A percentile compares a stretch with the other conserved stretches of the same genome.
Conservation (phyloP, 2,888 invertebrate genomes). For the Marronus borbonicus region DNA sequence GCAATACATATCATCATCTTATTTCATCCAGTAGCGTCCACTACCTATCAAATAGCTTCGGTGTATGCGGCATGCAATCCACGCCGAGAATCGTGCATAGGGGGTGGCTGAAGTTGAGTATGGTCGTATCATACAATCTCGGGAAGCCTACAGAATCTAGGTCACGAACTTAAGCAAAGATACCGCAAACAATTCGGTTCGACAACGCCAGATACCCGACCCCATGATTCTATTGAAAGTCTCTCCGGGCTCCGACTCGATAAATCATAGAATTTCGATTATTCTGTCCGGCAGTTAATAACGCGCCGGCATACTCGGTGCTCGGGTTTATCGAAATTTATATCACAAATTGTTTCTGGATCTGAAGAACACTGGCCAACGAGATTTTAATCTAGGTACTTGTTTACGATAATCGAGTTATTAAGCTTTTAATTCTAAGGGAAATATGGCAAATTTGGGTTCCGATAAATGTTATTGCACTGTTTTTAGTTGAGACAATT, state of each 20-base stretch:
- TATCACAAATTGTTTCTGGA: conserved; percentile 30
- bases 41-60: conserved; percentile 13
- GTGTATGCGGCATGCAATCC: conserved; percentile 14
- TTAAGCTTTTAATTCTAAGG: conserved; percentile 5
- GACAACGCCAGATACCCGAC: conserved; percentile 41
- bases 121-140: conserved; percentile 16
- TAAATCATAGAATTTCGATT: conserved; percentile 32
- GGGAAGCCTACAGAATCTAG: conserved; percentile 31
- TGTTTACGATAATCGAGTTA: not conserved
- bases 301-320: conserved; percentile 2
- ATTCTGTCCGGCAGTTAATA: conserved; percentile 17
- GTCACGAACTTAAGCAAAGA: conserved; percentile 41
- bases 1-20: not conserved
- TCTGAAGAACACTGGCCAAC: conserved; percentile 12
- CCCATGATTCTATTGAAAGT: not conserved
- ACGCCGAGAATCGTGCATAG: not conserved
- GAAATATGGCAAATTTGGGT: not conserved
- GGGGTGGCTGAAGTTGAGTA: not conserved
- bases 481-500: not conserved
- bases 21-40: not conserved
- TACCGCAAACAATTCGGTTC: conserved; percentile 39
- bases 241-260: conserved; percentile 10
- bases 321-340: conserved; percentile 20
- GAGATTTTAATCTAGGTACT: conserved; percentile 5
- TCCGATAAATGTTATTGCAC: too few species aligned